Evolutionary conservation across 1,140 invertebrate species (phyloP), one percentile per base, ranked within the genome.

Genomic region (Achatina immaculata): DNA sequence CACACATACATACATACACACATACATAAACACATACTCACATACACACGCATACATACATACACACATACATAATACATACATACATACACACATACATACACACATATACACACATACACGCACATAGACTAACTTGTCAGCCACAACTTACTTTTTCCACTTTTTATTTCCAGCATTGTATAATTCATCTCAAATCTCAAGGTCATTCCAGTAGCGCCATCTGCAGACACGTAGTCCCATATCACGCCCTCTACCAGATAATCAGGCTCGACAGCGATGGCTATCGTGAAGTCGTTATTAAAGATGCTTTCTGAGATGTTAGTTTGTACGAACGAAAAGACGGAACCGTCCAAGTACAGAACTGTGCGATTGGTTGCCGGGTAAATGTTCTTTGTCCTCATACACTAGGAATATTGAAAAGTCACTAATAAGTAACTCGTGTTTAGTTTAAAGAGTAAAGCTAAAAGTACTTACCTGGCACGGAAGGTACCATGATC

Each of bases 321-420:
- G 24, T 0, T 31, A 36, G 34, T 4, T 24, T 55, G n/a, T 34
- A 76, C 28, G 58, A 38, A 76, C 14, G 74, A 76, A 0, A 76
- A 40, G 14, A n/a, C 74, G 2, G 74, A 76, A 1, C 74, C 74
- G 42, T 76, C 74, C 24, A 76, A 40, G 74, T 76, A 76, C 0
- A 55, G 1, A 9, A 73, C 71, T 28, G 71, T 11, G 19, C 28
- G 38, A 24, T 73, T 48, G 9, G 42, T 36, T 21, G 16, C 38
- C 7, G 2, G 16, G 28, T 34, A 73, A 11, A 3, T 48, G 1
- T 66, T 31, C 28, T 28, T 66, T 7, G 62, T n/a, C 11, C 62
- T 14, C 14, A 66, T n/a, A 28, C 62, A 66, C 62, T 66, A 9
- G 24, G 24, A 51, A 24, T n/a, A n/a, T n/a, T n/a, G n/a, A n/a